Base-by-base conservation (phyloP, 1,140 invertebrate species). In the Ladona fulva region DNA sequence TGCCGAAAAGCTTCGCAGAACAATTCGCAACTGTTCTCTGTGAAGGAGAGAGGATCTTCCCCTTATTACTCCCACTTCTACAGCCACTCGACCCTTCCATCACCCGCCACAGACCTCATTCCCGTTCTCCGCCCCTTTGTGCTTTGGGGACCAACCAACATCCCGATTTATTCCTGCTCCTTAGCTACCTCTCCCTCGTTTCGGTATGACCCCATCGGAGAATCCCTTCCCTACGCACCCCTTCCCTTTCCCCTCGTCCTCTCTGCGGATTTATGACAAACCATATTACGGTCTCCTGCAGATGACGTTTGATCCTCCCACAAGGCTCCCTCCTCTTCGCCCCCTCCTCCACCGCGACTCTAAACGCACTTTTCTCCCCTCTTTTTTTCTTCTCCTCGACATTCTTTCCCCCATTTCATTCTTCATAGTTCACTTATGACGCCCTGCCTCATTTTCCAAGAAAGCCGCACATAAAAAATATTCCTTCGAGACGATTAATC, bases 211-310 rank as follows among this genome's bases (percentile, higher is more conserved):
- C 44, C 52, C 12, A 6, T 66, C 52, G 52, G 14, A 66, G n/a
- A 22, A 22, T 66, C 52, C 52, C 44, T 52, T 52, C 44, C 44
- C 52, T 12, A 19, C 52, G n/a, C n/a, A 66, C 52, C 52, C n/a
- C 3, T 3, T 12, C 52, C 52, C 52, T 6, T 52, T 19, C 44
- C 44, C 19, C 44, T 52, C 44, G 10, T 19, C 19, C 52, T 12
- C 52, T 66, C 52, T 66, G 52, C 52, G 52, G 52, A 66, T 66
- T 66, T 66, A 66, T 66, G 52, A 66, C 52, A 66, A 66, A 66
- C 52, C 52, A 66, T 66, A 66, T 66, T 66, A 66, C 52, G 52
- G 52, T 66, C 52, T 66, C 52, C 52, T 66, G 52, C 52, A 66
- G 52, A 66, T 66, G 52, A 66, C 52, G 52, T 66, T 66, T 66